These are phyloP conservation scores for Drosophila oshimai DNA, from an alignment of 1,140 invertebrate genomes.

Conservation along the genomic window DNA sequence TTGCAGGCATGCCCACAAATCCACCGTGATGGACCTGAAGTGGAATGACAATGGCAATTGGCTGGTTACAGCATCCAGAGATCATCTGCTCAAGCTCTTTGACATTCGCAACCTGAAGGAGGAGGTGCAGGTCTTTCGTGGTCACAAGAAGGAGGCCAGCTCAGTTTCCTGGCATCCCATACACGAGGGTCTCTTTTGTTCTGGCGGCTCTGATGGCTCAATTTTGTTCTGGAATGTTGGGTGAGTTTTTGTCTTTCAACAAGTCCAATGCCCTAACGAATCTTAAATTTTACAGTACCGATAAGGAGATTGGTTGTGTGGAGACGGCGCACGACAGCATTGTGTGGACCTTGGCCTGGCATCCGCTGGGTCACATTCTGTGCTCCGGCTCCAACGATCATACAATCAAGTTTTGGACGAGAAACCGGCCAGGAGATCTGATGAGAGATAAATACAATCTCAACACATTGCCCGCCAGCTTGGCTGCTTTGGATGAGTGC, in stretches of 20 bases:
- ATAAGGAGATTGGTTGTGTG: conserved; percentile 98
- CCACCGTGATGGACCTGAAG: conserved; percentile 99
- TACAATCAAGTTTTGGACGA: conserved; percentile 99
- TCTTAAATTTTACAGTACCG: conserved; percentile 86
- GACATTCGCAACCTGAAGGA: conserved; percentile 97
- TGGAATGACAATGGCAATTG: conserved; percentile 99
- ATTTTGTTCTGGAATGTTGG: conserved; percentile 99
- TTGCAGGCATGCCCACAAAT: conserved; percentile 98
- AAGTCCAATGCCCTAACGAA: not conserved
- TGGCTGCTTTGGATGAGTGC: conserved; percentile 88
- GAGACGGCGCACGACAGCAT: conserved; percentile 99
- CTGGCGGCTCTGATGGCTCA: conserved; percentile 98
- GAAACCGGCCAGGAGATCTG: conserved; percentile 98
- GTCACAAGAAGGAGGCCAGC: conserved; percentile 99
- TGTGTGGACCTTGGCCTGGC: conserved; percentile 99
- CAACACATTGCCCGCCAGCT: conserved; percentile 93
- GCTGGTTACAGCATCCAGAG: conserved; percentile 98
- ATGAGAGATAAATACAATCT: conserved; percentile 99
- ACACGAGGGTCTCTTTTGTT: conserved; percentile 97
- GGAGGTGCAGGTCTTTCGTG: conserved; percentile 98
- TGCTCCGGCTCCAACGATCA: conserved; percentile 99
- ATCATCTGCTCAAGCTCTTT: conserved; percentile 99
- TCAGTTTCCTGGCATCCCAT: conserved; percentile 99
- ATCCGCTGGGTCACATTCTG: conserved; percentile 98
- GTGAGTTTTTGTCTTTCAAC: conserved; percentile 83